phyloP scores from a whole-genome alignment of 2,797 vertebrate genomes.

The Botia almorhae region DNA sequence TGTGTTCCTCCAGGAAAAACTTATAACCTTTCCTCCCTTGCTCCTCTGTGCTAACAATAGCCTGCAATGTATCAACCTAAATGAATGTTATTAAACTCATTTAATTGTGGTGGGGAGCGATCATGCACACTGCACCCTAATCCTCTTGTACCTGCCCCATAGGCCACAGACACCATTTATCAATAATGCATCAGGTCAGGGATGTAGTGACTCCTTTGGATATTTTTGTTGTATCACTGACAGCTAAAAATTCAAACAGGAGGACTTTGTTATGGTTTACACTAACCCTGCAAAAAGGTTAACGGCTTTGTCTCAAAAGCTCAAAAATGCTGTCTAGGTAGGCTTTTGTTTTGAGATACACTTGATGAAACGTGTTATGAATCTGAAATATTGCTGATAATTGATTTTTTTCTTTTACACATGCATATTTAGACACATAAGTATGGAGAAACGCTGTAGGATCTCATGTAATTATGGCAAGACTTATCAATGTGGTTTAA shows the following conservation, averaged over 20 bases:
- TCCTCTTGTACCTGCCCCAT: background rate
- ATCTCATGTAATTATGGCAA: too few species aligned
- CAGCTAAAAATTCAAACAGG: slow-evolving; percentile 12
- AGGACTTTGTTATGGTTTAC: background rate
- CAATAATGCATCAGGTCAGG: slow-evolving; percentile 42
- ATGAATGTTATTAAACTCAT: slow-evolving; percentile 37
- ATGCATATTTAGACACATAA: too few species aligned
- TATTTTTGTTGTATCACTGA: background rate
- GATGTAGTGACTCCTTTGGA: slow-evolving; percentile 28
- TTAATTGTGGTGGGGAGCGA: slow-evolving; percentile 33
- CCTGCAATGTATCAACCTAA: slow-evolving; percentile 3
- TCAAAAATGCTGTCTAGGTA: too few species aligned
- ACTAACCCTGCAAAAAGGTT: too few species aligned
- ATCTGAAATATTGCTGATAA: background rate
- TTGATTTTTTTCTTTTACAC: too few species aligned
- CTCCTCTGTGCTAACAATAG: slow-evolving; percentile 2
- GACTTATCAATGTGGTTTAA: too few species aligned
- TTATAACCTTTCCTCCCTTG: background rate
- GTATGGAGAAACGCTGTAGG: too few species aligned
- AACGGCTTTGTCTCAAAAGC: too few species aligned
- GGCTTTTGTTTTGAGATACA: too few species aligned
- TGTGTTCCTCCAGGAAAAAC: background rate
- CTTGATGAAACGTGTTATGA: too few species aligned
- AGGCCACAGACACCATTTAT: slow-evolving; percentile 38
- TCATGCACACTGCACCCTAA: background rate